Evolutionary conservation across 2,797 vertebrate species (phyloP).

Genomic region (Pristis pectinata): DNA sequence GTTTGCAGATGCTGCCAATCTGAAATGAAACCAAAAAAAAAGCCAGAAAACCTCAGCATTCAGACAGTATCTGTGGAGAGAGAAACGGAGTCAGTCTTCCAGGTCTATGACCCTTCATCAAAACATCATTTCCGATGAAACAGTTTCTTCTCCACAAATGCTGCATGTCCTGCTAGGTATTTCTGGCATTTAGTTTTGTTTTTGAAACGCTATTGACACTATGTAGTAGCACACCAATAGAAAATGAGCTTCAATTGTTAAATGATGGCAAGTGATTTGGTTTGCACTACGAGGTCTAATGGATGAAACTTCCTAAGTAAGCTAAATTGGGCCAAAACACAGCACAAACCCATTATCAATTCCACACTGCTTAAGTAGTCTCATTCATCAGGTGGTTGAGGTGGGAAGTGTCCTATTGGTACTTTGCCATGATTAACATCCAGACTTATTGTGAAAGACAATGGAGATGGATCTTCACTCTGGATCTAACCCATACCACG

Average conservation of each 20-base stretch:
- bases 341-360: neutral
- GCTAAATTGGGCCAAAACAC: neutral
- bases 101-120: too few relatives aligned
- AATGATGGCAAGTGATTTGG: neutral
- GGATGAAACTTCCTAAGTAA: neutral
- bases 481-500: neutral
- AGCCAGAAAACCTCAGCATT: too few relatives aligned
- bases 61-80: too few relatives aligned
- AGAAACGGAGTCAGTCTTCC: too few relatives aligned
- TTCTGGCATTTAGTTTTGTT: too few relatives aligned
- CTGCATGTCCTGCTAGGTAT: too few relatives aligned
- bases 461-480: neutral
- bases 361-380: neutral
- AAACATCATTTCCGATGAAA: too few relatives aligned
- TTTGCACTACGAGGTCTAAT: neutral
- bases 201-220: too few relatives aligned
- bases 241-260: neutral
- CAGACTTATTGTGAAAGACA: neutral
- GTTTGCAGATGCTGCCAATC: too few relatives aligned
- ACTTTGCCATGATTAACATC: neutral
- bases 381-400: neutral
- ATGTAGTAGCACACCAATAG: neutral
- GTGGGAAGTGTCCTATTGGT: neutral
- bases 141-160: too few relatives aligned
- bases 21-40: too few relatives aligned